Percentiles rank a stretch among this genome's conserved stretches.
Evolutionary conservation across 1,140 invertebrate species (phyloP).

Genomic region (Stenopsyche tienmushanensis): DNA sequence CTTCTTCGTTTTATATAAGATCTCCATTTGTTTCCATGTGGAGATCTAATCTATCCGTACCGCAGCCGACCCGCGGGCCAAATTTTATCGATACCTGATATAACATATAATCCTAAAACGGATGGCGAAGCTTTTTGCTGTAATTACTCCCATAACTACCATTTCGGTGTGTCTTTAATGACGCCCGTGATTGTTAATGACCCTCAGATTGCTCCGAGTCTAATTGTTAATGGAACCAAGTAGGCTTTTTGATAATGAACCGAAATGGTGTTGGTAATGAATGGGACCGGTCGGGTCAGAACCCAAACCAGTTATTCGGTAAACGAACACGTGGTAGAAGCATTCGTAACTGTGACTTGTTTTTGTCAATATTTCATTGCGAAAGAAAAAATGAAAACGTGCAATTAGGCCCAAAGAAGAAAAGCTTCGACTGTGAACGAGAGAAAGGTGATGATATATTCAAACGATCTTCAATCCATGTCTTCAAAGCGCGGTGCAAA

Average conservation of each 20-base stretch:
- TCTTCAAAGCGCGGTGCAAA: too few relatives aligned
- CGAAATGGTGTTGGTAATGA: neutral
- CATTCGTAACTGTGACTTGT: neutral
- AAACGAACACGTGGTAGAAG: neutral
- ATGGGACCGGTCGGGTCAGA: neutral
- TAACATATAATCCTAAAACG: neutral
- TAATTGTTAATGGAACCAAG: neutral
- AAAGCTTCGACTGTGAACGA: too few relatives aligned
- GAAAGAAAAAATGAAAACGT: neutral
- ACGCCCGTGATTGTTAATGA: neutral
- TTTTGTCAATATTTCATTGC: neutral
- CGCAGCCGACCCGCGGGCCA: neutral
- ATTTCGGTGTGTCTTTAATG: neutral
- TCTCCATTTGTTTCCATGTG: too few relatives aligned
- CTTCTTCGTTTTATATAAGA: too few relatives aligned
- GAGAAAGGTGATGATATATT: too few relatives aligned
- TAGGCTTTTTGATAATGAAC: neutral
- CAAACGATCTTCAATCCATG: too few relatives aligned
- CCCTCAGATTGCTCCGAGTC: neutral
- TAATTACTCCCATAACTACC: neutral
- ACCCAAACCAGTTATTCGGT: neutral
- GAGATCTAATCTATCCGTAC: too few relatives aligned
- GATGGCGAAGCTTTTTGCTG: neutral
- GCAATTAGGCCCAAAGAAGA: neutral
- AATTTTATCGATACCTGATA: neutral